These are phyloP conservation scores for Danio jaintianensis DNA, from an alignment of 2,797 vertebrate species.

Conservation along the genomic window DNA sequence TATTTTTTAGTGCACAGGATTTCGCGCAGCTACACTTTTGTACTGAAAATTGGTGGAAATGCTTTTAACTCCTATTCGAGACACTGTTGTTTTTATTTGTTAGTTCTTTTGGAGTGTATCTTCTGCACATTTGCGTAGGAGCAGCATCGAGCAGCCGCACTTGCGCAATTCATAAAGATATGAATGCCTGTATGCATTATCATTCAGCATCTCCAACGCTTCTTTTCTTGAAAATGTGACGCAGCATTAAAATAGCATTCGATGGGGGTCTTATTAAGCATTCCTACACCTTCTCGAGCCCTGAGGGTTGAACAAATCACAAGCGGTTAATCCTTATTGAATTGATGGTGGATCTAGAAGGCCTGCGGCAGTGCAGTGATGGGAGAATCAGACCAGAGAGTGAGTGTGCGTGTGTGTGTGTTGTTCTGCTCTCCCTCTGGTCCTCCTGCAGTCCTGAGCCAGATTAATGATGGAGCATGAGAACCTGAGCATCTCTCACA, in stretches of 20 bases:
- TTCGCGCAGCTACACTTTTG: not conserved
- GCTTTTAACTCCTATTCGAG: not conserved
- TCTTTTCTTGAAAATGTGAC: not conserved
- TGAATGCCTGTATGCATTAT: constrained; percentile 17
- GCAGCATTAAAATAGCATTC: constrained; percentile 3
- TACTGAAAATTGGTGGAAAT: not conserved
- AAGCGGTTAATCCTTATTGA: constrained; percentile 49
- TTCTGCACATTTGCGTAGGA: not conserved
- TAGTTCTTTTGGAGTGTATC: not conserved
- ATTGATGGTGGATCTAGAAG: constrained; percentile 30
- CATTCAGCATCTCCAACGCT: constrained; percentile 2
- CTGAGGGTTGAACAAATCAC: constrained; percentile 37
- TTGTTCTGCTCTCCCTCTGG: constrained; percentile 18
- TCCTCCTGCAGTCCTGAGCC: constrained; percentile 24
- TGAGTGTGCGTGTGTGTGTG: constrained; percentile 12
- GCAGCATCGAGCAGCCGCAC: not conserved
- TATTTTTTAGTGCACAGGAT: not conserved
- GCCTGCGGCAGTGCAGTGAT: constrained; percentile 16
- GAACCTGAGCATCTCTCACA: constrained; percentile 22
- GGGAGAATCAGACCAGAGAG: constrained; percentile 25
- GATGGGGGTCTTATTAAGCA: constrained; percentile 29
- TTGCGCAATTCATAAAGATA: not conserved
- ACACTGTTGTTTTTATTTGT: not conserved
- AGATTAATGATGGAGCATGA: constrained; percentile 43
- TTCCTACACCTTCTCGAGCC: constrained; percentile 33